A percentile compares a stretch with the other conserved stretches of the same genome.
phyloP scores from a whole-genome alignment of 2,797 vertebrate genomes.

The Benthosema pterotum region DNA sequence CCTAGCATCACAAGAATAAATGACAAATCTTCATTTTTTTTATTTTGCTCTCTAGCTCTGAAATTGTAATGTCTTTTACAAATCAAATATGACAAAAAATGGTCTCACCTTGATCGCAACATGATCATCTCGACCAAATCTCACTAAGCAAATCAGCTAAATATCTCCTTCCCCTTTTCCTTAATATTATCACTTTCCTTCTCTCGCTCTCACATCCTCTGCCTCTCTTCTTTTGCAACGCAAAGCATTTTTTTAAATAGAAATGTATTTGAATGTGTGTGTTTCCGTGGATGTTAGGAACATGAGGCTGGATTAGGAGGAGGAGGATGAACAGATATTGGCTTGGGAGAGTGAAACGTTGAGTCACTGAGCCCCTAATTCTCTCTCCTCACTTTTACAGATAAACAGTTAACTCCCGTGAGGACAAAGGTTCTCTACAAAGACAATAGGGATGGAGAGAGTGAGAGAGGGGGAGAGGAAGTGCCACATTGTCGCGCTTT shows the following conservation, averaged over 20 bases:
- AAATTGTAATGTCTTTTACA: neutral
- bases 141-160: slow-evolving; percentile 40
- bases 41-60: neutral
- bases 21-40: neutral
- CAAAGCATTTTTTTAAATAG: slow-evolving; percentile 44
- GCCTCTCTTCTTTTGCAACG: slow-evolving; percentile 41
- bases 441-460: slow-evolving; percentile 56
- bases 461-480: slow-evolving; percentile 57
- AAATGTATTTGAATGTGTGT: slow-evolving; percentile 10
- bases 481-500: slow-evolving; percentile 28
- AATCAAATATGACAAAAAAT: slow-evolving; percentile 20
- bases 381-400: slow-evolving; percentile 1
- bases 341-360: neutral
- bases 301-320: neutral
- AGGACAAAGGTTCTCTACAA: slow-evolving; percentile 34
- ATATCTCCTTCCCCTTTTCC: slow-evolving; percentile 53
- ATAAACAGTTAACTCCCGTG: neutral
- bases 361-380: neutral
- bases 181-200: slow-evolving; percentile 29
- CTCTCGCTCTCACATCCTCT: slow-evolving; percentile 24
- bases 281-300: slow-evolving; percentile 30
- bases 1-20: neutral
- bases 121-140: slow-evolving; percentile 60
- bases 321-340: slow-evolving; percentile 22
- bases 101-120: slow-evolving; percentile 62